A percentile compares a stretch with the other conserved stretches of the same genome.
Evolutionary conservation across 2,797 vertebrate genomes (phyloP).

Genomic region (Melopsittacus undulatus): DNA sequence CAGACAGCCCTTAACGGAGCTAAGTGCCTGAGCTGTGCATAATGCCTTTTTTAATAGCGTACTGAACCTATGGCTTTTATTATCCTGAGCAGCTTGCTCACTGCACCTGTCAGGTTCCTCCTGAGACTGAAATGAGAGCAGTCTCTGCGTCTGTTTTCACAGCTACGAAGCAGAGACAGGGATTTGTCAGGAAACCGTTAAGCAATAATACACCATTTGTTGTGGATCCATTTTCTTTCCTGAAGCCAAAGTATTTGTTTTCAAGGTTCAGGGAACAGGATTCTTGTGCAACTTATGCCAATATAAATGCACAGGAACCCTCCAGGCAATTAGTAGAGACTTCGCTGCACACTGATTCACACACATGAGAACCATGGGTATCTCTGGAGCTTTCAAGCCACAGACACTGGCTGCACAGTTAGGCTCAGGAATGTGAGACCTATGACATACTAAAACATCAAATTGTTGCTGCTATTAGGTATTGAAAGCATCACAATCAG

Average conservation of each 20-base stretch:
- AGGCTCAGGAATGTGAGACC: background rate
- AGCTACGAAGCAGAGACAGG: conserved; percentile 36
- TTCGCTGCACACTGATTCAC: background rate
- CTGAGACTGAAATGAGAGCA: conserved; percentile 21
- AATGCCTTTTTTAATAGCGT: background rate
- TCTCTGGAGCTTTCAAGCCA: background rate
- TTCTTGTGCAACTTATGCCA: background rate
- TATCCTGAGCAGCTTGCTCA: conserved; percentile 8
- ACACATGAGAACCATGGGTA: fast-evolving
- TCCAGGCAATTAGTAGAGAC: background rate
- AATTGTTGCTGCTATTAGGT: background rate
- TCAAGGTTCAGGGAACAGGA: background rate
- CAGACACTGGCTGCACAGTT: background rate
- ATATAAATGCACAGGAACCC: background rate
- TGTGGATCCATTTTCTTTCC: conserved; percentile 55
- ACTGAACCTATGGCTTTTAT: conserved; percentile 23
- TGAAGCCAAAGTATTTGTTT: conserved; percentile 37
- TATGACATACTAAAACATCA: background rate
- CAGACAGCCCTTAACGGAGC: background rate
- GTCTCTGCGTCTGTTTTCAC: background rate
- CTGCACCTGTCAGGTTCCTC: conserved; percentile 65
- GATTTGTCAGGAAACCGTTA: conserved; percentile 60
- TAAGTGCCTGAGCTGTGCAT: background rate
- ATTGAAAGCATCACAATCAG: background rate
- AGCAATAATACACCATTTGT: conserved; percentile 27